Conservation (phyloP, 2,888 invertebrate genomes). For the Thereva nobilitata region DNA sequence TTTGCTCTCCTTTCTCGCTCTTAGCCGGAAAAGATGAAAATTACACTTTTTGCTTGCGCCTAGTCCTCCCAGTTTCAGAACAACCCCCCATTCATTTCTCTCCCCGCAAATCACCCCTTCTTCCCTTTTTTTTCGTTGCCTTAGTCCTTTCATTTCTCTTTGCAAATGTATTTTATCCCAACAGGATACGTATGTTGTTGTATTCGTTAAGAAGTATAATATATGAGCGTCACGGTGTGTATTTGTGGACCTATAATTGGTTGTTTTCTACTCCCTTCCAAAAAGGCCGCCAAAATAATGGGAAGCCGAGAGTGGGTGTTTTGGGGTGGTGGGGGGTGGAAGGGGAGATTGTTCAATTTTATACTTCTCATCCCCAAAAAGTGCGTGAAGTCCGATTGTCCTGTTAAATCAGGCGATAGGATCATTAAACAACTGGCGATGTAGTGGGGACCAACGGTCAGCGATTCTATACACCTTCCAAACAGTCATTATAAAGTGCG, state of each 20-base stretch:
- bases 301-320: neutral
- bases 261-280: constrained; percentile 2
- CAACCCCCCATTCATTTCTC: too few species aligned
- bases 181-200: constrained; percentile 5
- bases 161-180: constrained; percentile 23
- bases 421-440: constrained; percentile 29
- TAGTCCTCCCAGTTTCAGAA: too few species aligned
- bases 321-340: neutral
- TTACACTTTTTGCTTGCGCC: constrained; percentile 36
- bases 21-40: constrained; percentile 38
- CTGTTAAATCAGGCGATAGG: constrained; percentile 38
- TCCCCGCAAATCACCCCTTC: too few species aligned
- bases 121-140: too few species aligned
- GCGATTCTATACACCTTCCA: constrained; percentile 5
- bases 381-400: constrained; percentile 22
- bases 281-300: too few species aligned
- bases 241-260: constrained; percentile 22
- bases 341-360: constrained; percentile 7
- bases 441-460: constrained; percentile 2
- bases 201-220: constrained; percentile 17
- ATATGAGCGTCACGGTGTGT: constrained; percentile 10
- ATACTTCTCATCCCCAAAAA: constrained; percentile 13
- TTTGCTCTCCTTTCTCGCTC: constrained; percentile 17
- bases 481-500: constrained; percentile 29
- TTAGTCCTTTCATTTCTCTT: constrained; percentile 20